Base-by-base conservation (phyloP, 1,140 invertebrate genomes). In the Brachionus calyciflorus region DNA sequence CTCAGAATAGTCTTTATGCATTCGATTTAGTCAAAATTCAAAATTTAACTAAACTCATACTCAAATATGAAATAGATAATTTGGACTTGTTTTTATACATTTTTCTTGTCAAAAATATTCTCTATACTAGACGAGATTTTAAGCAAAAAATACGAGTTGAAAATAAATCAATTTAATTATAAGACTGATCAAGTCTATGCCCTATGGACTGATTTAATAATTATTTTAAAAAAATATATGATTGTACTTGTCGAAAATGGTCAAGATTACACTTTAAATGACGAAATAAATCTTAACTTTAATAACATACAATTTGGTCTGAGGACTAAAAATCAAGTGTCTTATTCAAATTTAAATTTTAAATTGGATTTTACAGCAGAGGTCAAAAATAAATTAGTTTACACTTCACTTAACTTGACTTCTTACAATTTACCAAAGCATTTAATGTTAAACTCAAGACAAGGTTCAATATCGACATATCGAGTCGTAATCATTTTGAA, bases 101-200 rank as follows among this genome's bases (percentile, higher is more conserved):
- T 33, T 55, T 73, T 73, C 51, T 17, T 73, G 6, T 51, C 24
- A 5, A 73, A 73, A 37, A 37, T 73, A 17, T 73, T 73, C 14
- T 73, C 26, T 19, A 51, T 55, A 4, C 19, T 73, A 21, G 37
- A 55, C 24, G 2, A 24, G 14, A 21, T 73, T 14, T 51, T 73
- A 10, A 41, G 21, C 17, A 55, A 73, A 73, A 49, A 41, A 28
- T 73, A 51, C 24, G 69, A 73, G 21, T 33, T 73, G 19, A 49
- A 55, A 26, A 73, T 73, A 40, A 49, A 51, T 51, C 69, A 73
- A 30, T 49, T 55, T 19, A 60, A 60, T 60, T 60, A 33, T 14
- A 73, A 40, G 28, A 37, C 46, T 7, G 10, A 4, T 2, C 28
- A 73, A 28, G 21, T 51, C 19, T 51, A 41, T 30, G 33, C 7